These are phyloP conservation scores for Ceyx melanurus DNA, from an alignment of 2,113 vertebrate genomes.

Conservation along the genomic window DNA sequence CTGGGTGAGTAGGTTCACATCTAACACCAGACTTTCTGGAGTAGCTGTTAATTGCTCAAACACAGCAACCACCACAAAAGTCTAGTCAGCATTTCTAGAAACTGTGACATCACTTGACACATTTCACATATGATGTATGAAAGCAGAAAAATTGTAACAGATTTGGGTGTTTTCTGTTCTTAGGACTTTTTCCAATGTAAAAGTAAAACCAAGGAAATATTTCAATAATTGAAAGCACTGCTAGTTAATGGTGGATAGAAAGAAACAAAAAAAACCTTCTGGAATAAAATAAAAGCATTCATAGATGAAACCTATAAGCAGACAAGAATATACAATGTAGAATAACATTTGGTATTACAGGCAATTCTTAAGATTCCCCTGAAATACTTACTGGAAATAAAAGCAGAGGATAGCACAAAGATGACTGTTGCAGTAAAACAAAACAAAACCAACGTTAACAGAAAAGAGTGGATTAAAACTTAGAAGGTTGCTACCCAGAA, in stretches of 20 bases:
- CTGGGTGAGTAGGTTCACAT: not conserved
- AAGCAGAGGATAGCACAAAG: not conserved
- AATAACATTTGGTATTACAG: not conserved
- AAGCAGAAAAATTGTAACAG: not conserved
- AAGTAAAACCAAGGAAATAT: not conserved
- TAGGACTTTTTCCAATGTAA: not conserved
- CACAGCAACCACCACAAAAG: not conserved
- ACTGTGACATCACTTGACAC: not conserved
- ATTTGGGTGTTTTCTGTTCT: not conserved
- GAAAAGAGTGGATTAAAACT: not conserved
- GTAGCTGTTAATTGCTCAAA: not conserved
- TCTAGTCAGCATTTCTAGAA: not conserved
- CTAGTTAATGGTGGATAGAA: not conserved
- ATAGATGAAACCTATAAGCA: not conserved
- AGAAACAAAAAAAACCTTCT: not conserved
- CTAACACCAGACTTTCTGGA: not conserved
- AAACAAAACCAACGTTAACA: not conserved
- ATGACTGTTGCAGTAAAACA: not conserved
- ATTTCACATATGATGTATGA: not conserved
- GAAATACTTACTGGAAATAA: not conserved
- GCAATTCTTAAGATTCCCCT: not conserved
- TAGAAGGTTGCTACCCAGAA: not conserved
- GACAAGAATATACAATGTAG: not conserved
- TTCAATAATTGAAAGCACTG: not conserved
- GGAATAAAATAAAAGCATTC: not conserved